These are phyloP conservation scores for Nyctalus aviator DNA, from an alignment of 2,797 vertebrate genomes.

Conservation along the genomic window DNA sequence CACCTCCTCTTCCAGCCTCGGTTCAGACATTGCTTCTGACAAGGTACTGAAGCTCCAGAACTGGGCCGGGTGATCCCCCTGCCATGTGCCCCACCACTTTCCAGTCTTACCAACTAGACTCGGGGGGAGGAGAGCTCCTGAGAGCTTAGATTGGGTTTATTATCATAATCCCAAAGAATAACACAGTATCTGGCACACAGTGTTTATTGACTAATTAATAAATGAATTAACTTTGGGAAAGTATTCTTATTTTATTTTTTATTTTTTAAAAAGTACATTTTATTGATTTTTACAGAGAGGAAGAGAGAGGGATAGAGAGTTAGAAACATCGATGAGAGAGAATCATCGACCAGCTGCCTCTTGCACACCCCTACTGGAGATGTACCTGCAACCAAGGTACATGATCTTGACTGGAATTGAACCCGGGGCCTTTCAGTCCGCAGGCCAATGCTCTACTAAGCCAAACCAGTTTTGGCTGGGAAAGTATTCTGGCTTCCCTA, in stretches of 20 bases:
- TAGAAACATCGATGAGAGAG: no score
- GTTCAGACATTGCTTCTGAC: not conserved
- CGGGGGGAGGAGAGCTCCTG: not conserved
- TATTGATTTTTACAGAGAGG: no score
- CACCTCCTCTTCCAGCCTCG: not conserved
- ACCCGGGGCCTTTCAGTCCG: no score
- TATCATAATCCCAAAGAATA: not conserved
- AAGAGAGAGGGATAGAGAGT: no score
- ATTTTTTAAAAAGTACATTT: no score
- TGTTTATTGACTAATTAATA: not conserved
- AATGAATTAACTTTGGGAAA: not conserved
- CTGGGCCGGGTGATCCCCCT: not conserved
- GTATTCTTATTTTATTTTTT: no score
- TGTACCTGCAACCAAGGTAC: no score
- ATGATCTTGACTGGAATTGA: no score
- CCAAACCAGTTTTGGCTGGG: no score
- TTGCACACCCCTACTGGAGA: no score
- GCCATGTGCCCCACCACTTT: not conserved
- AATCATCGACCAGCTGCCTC: no score
- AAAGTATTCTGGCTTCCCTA: not conserved
- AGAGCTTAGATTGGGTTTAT: not conserved
- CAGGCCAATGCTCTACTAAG: no score
- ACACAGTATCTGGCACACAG: not conserved
- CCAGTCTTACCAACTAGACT: conserved; percentile 10
- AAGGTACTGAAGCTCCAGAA: not conserved